phyloP scores from a whole-genome alignment of 1,140 invertebrate species.

The Micrasema longulum region DNA sequence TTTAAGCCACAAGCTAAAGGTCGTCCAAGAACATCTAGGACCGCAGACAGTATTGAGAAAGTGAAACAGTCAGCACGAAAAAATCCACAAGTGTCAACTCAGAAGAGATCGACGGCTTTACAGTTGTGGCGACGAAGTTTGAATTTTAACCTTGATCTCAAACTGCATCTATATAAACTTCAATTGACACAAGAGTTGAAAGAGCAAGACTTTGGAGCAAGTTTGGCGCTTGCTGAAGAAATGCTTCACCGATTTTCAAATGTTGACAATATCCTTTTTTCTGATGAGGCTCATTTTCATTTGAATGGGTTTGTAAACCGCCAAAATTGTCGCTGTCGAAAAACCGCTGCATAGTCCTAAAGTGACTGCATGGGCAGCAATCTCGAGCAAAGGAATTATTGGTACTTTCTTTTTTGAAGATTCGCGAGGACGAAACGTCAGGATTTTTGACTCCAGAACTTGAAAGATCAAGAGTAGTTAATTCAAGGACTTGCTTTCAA shows the following conservation, averaged over 20 bases:
- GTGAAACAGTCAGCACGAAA: too few relatives aligned
- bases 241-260: too few relatives aligned
- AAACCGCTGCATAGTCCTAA: neutral
- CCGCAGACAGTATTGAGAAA: too few relatives aligned
- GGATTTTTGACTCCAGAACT: neutral
- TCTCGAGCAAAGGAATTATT: slow-evolving; percentile 1
- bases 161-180: too few relatives aligned
- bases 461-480: neutral
- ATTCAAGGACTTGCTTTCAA: slow-evolving; percentile 2
- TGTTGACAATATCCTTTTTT: too few relatives aligned
- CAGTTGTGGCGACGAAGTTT: neutral
- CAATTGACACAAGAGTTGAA: too few relatives aligned
- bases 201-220: too few relatives aligned
- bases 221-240: too few relatives aligned
- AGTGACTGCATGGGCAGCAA: too few relatives aligned
- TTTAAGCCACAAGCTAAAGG: neutral
- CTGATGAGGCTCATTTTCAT: too few relatives aligned
- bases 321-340: too few relatives aligned
- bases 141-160: neutral
- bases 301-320: too few relatives aligned
- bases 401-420: neutral
- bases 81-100: neutral
- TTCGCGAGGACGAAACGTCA: neutral
- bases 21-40: neutral
- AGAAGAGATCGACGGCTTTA: neutral